phyloP scores from a whole-genome alignment of 2,113 vertebrate genomes.

The Eublepharis macularius region DNA sequence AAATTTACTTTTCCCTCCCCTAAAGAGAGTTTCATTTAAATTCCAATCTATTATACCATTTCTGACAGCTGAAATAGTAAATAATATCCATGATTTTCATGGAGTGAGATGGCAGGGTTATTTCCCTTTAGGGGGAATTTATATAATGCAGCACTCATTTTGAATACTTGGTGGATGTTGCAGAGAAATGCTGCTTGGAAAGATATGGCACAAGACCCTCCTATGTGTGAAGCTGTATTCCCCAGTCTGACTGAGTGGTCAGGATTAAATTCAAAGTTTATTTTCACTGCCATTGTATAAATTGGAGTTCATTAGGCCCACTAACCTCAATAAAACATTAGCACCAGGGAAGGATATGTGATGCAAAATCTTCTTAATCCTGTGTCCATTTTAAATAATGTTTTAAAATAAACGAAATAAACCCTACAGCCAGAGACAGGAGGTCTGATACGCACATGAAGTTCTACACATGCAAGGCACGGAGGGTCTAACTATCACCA shows the following conservation, averaged over 20 bases:
- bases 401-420: neutral
- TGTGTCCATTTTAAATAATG: neutral
- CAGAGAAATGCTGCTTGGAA: slow-evolving; percentile 18
- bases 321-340: neutral
- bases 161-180: neutral
- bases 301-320: neutral
- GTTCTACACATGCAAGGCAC: neutral
- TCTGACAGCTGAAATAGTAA: slow-evolving; percentile 23
- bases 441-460: too few species aligned
- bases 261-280: neutral
- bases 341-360: neutral
- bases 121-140: slow-evolving; percentile 20
- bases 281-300: neutral
- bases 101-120: slow-evolving; percentile 8
- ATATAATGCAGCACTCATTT: slow-evolving; percentile 20
- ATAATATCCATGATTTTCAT: slow-evolving; percentile 18
- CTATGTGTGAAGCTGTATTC: neutral
- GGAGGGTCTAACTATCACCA: too few species aligned
- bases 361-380: neutral
- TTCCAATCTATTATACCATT: neutral
- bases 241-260: neutral
- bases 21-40: slow-evolving; percentile 22
- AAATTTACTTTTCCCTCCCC: slow-evolving; percentile 7
- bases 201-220: slow-evolving; percentile 13
- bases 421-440: neutral